These are phyloP conservation scores for Passerculus sandwichensis DNA, from an alignment of 2,797 vertebrate species.

Conservation along the genomic window DNA sequence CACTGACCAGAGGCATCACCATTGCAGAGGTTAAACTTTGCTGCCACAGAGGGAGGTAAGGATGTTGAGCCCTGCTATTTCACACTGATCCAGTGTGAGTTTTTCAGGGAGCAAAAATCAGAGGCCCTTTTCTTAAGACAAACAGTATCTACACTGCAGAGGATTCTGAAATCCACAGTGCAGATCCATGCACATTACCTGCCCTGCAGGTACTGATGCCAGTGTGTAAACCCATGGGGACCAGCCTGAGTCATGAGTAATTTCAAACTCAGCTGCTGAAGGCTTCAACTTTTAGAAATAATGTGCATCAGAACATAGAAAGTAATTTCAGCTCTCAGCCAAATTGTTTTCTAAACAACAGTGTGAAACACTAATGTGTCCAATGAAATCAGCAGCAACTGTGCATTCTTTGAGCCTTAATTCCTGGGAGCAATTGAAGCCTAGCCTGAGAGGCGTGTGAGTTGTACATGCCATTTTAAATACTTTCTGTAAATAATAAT, in stretches of 20 bases:
- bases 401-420: background rate
- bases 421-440: background rate
- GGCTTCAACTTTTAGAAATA: background rate
- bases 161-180: background rate
- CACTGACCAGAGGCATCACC: background rate
- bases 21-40: background rate
- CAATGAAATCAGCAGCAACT: background rate
- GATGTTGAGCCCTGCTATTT: background rate
- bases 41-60: background rate
- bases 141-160: fast-evolving
- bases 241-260: background rate
- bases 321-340: constrained; percentile 4
- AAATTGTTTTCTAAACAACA: constrained; percentile 10
- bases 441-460: background rate
- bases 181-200: background rate
- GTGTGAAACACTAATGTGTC: background rate
- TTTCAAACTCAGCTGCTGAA: background rate
- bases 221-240: background rate
- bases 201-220: background rate
- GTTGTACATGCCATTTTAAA: background rate
- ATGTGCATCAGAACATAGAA: background rate
- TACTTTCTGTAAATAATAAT: background rate
- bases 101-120: background rate
- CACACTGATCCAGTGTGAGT: background rate
- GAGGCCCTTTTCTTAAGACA: background rate